Percentiles rank a stretch among this genome's conserved stretches.
These are phyloP conservation scores for Odontesthes bonariensis DNA, from an alignment of 2,113 vertebrate genomes.

Conservation along the genomic window DNA sequence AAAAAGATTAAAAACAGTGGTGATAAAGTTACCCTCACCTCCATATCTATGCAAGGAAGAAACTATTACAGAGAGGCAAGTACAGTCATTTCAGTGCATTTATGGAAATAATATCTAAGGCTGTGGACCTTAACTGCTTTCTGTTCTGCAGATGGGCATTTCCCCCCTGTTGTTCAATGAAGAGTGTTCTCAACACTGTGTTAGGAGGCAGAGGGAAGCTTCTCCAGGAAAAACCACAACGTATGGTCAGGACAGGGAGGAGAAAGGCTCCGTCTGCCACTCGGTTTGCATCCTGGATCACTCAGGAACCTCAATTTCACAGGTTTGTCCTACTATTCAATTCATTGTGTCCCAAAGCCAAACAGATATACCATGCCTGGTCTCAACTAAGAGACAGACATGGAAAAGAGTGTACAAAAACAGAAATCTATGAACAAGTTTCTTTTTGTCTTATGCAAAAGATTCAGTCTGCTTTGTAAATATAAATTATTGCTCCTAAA, in stretches of 20 bases:
- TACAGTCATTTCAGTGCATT: neutral
- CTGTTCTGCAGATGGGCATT: constrained; percentile 83
- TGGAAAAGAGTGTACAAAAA: no score
- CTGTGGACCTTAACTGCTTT: neutral
- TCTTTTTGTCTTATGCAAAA: no score
- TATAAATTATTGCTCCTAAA: no score
- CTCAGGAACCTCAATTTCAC: constrained; percentile 54
- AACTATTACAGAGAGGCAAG: constrained; percentile 87
- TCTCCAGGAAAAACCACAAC: constrained; percentile 16
- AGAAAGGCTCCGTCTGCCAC: constrained; percentile 70
- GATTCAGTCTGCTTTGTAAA: no score
- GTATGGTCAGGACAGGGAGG: constrained; percentile 63
- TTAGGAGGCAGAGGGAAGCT: neutral
- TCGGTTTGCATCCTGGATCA: constrained; percentile 42
- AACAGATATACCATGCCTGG: no score
- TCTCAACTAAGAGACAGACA: no score
- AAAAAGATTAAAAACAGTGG: constrained; percentile 82
- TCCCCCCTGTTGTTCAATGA: constrained; percentile 89
- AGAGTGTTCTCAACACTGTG: constrained; percentile 26
- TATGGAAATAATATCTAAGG: no score
- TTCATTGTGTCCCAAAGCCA: neutral
- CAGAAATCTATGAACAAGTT: no score
- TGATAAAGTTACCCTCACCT: constrained; percentile 80
- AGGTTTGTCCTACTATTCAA: constrained; percentile 73
- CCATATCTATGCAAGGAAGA: constrained; percentile 83